These are phyloP conservation scores for Pycnonotus jocosus DNA, from an alignment of 2,113 vertebrate genomes.

Conservation along the genomic window DNA sequence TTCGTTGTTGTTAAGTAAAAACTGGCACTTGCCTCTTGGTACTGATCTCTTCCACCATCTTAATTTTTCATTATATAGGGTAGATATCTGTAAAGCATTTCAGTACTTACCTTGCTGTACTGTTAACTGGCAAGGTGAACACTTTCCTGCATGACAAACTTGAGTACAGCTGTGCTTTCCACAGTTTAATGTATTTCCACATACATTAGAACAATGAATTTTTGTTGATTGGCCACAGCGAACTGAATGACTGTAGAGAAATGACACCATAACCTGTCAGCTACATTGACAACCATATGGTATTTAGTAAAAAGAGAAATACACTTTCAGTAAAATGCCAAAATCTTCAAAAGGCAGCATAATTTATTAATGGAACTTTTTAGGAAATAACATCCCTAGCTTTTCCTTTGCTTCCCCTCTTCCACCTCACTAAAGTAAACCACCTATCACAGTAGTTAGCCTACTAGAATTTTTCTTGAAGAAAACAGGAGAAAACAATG, in stretches of 20 bases:
- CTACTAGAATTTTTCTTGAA: background rate
- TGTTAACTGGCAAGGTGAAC: constrained; percentile 84
- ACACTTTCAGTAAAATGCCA: background rate
- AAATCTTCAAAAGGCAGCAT: background rate
- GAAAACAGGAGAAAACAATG: background rate
- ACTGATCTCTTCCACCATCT: background rate
- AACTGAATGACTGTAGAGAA: constrained; percentile 84
- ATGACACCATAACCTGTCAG: background rate
- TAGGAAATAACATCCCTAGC: background rate
- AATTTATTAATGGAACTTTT: background rate
- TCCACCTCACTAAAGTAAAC: background rate
- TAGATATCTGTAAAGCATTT: background rate
- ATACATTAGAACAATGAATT: constrained; percentile 84
- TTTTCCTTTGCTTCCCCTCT: background rate
- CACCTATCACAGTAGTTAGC: background rate
- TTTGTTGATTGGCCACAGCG: constrained; percentile 87
- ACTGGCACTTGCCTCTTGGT: background rate
- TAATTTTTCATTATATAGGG: background rate
- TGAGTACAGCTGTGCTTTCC: constrained; percentile 85
- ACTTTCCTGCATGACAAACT: constrained; percentile 87
- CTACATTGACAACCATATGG: background rate
- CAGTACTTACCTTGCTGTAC: constrained; percentile 82
- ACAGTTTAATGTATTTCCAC: constrained; percentile 86
- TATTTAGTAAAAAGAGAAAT: background rate
- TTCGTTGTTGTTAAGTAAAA: background rate